These are phyloP conservation scores for Megaceryle alcyon DNA, from an alignment of 2,797 vertebrate species.

Conservation along the genomic window DNA sequence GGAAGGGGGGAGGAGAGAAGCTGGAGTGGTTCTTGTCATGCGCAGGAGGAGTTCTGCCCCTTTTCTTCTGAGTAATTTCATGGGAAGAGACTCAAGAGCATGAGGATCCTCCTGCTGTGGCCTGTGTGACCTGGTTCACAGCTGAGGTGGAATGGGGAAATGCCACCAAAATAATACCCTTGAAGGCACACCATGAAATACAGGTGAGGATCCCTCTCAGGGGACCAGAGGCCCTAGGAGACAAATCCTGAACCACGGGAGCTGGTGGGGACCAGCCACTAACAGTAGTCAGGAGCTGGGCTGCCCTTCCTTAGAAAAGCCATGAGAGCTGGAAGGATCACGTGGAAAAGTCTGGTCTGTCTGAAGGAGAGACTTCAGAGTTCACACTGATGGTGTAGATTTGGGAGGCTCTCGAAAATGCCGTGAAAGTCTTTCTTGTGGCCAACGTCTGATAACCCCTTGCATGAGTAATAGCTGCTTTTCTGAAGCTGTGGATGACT, in stretches of 20 bases:
- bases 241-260: neutral
- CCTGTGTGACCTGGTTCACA: neutral
- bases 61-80: neutral
- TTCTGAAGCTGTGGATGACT: neutral
- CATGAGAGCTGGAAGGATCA: neutral
- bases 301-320: neutral
- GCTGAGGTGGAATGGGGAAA: neutral
- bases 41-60: neutral
- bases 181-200: neutral
- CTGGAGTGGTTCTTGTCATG: neutral
- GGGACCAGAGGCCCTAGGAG: neutral
- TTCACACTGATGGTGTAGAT: neutral
- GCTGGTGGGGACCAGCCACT: neutral
- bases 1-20: neutral
- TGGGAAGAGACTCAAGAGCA: neutral
- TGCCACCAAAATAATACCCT: neutral
- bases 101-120: neutral
- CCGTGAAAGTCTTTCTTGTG: neutral
- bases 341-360: rapidly evolving
- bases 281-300: neutral
- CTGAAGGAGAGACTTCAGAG: neutral
- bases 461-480: neutral
- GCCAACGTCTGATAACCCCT: neutral
- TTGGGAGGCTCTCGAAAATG: neutral
- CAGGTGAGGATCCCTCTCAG: neutral